These are phyloP conservation scores for Thecophora atra DNA, from an alignment of 2,888 invertebrate genomes.

Conservation along the genomic window DNA sequence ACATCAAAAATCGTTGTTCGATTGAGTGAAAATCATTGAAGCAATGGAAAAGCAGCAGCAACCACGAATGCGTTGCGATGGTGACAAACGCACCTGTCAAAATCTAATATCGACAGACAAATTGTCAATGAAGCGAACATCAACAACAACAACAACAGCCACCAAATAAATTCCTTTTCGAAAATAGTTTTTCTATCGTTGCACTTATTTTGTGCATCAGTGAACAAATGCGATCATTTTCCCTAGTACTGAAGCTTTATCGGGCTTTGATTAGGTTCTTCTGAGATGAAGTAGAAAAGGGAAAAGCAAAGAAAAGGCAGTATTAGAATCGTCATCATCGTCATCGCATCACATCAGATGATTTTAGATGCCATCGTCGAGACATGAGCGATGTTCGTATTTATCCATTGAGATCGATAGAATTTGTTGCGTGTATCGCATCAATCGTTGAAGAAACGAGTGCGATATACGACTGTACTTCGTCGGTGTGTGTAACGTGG, in stretches of 20 bases:
- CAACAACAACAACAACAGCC: slow-evolving; percentile 7
- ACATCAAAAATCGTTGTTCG: neutral
- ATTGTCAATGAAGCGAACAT: neutral
- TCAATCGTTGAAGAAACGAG: neutral
- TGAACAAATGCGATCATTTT: neutral
- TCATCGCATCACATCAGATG: neutral
- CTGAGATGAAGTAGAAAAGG: neutral
- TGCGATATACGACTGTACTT: too few relatives aligned
- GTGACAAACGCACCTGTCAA: slow-evolving; percentile 27
- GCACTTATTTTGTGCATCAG: neutral
- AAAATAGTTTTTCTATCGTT: neutral
- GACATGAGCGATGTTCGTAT: slow-evolving; percentile 15
- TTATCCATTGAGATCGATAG: slow-evolving; percentile 1
- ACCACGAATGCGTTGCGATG: neutral
- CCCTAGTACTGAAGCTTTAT: neutral
- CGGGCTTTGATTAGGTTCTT: slow-evolving; percentile 12
- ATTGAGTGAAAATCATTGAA: slow-evolving; percentile 7
- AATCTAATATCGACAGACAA: slow-evolving; percentile 1
- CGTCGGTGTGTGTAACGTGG: too few relatives aligned
- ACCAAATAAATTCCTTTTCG: neutral
- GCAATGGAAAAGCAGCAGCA: neutral
- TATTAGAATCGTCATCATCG: neutral
- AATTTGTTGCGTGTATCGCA: neutral
- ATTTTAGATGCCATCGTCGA: neutral
- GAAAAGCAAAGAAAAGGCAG: neutral